These are phyloP conservation scores for Drosophila ficusphila DNA, from an alignment of 1,140 invertebrate genomes.

Conservation along the genomic window DNA sequence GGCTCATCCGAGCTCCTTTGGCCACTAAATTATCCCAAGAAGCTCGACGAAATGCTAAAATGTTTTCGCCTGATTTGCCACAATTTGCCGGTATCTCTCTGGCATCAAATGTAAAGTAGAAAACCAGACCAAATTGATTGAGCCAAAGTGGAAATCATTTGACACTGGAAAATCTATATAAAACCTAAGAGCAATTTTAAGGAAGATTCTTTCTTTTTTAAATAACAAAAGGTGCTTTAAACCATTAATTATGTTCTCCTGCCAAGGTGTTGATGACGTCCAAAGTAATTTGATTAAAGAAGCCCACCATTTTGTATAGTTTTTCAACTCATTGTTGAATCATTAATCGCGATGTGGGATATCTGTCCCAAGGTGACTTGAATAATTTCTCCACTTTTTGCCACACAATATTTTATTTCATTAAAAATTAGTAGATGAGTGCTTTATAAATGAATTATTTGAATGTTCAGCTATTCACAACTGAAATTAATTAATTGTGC, in stretches of 20 bases:
- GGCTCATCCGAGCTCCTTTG: conserved; percentile 5
- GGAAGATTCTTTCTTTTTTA: not conserved
- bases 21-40: conserved; percentile 39
- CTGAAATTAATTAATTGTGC: conserved; percentile 60
- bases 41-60: conserved; percentile 36
- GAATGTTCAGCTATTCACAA: conserved; percentile 2
- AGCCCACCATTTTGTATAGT: not conserved
- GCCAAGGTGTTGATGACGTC: conserved; percentile 10
- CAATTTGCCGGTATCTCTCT: conserved; percentile 11
- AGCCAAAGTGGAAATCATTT: not conserved
- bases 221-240: not conserved
- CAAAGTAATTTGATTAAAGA: not conserved
- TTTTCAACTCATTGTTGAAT: conserved; percentile 27
- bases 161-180: not conserved
- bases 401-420: conserved; percentile 18
- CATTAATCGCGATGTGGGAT: conserved; percentile 13
- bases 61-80: conserved; percentile 40
- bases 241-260: conserved; percentile 16
- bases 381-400: conserved; percentile 8
- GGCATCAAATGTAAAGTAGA: conserved; percentile 17
- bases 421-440: conserved; percentile 29
- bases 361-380: not conserved
- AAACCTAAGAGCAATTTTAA: not conserved
- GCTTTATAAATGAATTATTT: conserved; percentile 37
- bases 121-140: conserved; percentile 18